These are phyloP conservation scores for Agapostemon virescens DNA, from an alignment of 2,888 invertebrate species.

Conservation along the genomic window DNA sequence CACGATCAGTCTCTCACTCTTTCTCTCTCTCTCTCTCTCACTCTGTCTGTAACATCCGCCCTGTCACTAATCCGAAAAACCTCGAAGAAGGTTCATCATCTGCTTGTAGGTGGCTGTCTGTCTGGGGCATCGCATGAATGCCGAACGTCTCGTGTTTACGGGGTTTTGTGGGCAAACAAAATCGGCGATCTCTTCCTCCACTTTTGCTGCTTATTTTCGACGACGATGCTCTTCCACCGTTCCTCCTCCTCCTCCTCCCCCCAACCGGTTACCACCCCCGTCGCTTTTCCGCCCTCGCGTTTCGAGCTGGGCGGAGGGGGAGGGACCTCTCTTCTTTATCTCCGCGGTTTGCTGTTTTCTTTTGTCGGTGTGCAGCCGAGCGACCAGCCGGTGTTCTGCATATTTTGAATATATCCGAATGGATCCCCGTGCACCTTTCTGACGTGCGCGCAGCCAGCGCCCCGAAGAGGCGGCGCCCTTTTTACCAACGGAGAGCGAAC, in stretches of 20 bases:
- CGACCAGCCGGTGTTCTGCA: conserved; percentile 63
- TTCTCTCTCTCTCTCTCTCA: conserved; percentile 27
- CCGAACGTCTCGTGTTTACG: conserved; percentile 59
- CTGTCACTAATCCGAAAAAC: conserved; percentile 62
- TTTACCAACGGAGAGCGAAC: conserved; percentile 25
- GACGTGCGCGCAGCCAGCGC: conserved; percentile 7
- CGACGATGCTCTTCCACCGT: too few species aligned
- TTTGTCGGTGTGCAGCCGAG: conserved; percentile 61
- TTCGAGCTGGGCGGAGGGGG: not conserved
- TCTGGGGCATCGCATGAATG: conserved; percentile 59
- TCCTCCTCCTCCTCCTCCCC: too few species aligned
- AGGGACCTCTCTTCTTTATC: conserved; percentile 47
- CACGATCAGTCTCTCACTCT: conserved; percentile 42
- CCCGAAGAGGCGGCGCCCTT: conserved; percentile 11
- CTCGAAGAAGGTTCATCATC: conserved; percentile 70
- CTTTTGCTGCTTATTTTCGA: conserved; percentile 44
- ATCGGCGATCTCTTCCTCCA: conserved; percentile 60
- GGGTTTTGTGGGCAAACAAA: conserved; percentile 71
- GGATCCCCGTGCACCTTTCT: conserved; percentile 47
- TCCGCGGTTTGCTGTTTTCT: conserved; percentile 54
- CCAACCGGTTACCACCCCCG: conserved; percentile 30
- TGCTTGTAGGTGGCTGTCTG: conserved; percentile 64
- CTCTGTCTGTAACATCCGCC: conserved; percentile 46
- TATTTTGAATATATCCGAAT: conserved; percentile 66
- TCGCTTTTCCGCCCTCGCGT: not conserved